Conservation (phyloP, 2,888 invertebrate species). For the Dichetophora obliterata region DNA sequence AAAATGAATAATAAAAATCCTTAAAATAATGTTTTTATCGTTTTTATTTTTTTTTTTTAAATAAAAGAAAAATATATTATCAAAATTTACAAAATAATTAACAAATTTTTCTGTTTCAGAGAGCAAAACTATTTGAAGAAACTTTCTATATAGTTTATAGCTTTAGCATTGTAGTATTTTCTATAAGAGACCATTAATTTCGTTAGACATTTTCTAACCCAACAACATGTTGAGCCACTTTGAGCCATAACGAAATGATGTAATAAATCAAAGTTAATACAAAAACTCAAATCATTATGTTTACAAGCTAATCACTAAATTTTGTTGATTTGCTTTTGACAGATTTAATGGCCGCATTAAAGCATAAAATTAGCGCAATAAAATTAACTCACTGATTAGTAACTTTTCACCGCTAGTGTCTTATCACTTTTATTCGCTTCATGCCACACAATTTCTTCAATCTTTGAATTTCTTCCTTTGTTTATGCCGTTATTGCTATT, state of each 20-base stretch:
- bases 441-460: background rate
- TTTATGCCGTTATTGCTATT: background rate
- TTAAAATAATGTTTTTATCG: too few species aligned
- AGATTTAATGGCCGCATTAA: background rate
- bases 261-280: too few species aligned
- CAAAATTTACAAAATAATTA: too few species aligned
- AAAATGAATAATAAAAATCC: too few species aligned
- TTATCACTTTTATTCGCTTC: too few species aligned
- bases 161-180: background rate
- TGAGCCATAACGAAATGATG: too few species aligned
- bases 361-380: constrained; percentile 21
- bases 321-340: background rate
- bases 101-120: background rate
- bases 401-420: background rate
- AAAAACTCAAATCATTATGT: too few species aligned
- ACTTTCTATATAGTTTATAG: background rate
- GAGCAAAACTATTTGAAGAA: background rate
- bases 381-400: constrained; percentile 18
- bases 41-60: too few species aligned
- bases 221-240: too few species aligned
- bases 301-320: background rate
- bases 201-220: too few species aligned
- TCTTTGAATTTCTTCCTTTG: background rate
- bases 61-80: too few species aligned
- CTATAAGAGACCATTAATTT: too few species aligned